Evolutionary conservation across 1,140 invertebrate species (phyloP).

Genomic region (Mya arenaria): DNA sequence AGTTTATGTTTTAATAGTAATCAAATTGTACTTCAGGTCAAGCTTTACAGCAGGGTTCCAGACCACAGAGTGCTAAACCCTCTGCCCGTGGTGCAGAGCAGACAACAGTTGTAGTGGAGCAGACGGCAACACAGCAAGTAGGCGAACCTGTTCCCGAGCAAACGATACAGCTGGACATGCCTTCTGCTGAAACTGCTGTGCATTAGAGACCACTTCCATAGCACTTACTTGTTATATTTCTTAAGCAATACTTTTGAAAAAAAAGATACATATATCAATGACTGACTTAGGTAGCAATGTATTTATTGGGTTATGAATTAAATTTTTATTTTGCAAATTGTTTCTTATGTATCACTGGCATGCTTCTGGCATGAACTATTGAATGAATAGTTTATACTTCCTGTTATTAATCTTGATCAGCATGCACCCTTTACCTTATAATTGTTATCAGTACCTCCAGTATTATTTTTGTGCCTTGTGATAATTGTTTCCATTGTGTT

Average conservation of each 20-base stretch:
- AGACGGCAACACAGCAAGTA: constrained; percentile 4
- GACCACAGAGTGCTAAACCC: constrained; percentile 40
- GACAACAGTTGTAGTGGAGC: neutral
- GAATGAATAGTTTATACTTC: neutral
- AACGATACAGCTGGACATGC: constrained; percentile 47
- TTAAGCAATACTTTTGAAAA: neutral
- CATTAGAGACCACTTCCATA: neutral
- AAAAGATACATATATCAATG: neutral
- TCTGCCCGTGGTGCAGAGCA: neutral
- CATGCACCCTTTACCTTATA: neutral
- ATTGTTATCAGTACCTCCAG: neutral
- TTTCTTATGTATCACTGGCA: neutral
- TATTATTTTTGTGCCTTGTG: neutral
- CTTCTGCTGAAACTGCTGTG: constrained; percentile 29
- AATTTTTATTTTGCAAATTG: neutral
- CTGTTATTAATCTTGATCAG: neutral
- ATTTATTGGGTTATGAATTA: neutral
- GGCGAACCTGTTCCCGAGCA: constrained; percentile 26
- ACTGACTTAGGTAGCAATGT: neutral
- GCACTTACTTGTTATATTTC: neutral
- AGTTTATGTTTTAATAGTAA: too few relatives aligned
- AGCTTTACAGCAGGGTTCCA: constrained; percentile 29
- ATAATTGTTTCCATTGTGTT: neutral
- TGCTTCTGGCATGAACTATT: neutral
- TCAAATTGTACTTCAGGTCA: constrained; percentile 25